These are phyloP conservation scores for Pterois miles DNA, from an alignment of 2,797 vertebrate genomes.

Conservation along the genomic window DNA sequence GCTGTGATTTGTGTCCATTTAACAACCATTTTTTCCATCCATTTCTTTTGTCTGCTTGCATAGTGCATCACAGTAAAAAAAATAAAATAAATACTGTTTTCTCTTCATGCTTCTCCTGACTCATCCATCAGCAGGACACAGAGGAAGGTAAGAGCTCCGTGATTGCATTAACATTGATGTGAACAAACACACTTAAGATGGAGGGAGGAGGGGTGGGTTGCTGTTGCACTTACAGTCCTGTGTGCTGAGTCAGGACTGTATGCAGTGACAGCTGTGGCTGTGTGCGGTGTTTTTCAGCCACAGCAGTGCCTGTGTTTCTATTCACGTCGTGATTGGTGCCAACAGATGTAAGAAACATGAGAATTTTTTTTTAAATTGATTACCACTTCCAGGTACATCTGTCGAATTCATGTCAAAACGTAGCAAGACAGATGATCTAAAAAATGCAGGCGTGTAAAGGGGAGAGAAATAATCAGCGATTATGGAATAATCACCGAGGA, in stretches of 20 bases:
- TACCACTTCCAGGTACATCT: neutral
- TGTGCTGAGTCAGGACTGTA: conserved; percentile 67
- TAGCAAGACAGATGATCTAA: conserved; percentile 9
- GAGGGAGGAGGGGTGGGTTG: neutral
- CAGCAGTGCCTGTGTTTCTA: conserved; percentile 44
- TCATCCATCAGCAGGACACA: conserved; percentile 83
- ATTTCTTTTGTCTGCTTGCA: neutral
- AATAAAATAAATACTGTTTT: conserved; percentile 10
- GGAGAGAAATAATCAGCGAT: conserved; percentile 39
- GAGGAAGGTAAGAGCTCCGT: conserved; percentile 86
- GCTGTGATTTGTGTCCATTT: neutral
- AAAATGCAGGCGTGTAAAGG: conserved; percentile 2
- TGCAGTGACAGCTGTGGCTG: conserved; percentile 65
- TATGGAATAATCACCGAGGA: conserved; percentile 48
- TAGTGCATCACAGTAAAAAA: neutral
- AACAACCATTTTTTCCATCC: too few relatives aligned
- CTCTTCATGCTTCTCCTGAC: neutral
- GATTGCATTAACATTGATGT: conserved; percentile 77
- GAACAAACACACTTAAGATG: conserved; percentile 47
- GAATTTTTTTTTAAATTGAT: neutral
- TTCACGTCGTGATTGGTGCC: conserved; percentile 32
- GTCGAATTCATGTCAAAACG: conserved; percentile 7
- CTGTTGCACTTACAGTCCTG: conserved; percentile 50
- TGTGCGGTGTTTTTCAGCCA: conserved; percentile 23
- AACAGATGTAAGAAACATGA: conserved; percentile 48